Percentiles rank a stretch among this genome's conserved stretches.
Evolutionary conservation across 2,888 invertebrate species (phyloP).

Genomic region (Acanthopleura granulata): DNA sequence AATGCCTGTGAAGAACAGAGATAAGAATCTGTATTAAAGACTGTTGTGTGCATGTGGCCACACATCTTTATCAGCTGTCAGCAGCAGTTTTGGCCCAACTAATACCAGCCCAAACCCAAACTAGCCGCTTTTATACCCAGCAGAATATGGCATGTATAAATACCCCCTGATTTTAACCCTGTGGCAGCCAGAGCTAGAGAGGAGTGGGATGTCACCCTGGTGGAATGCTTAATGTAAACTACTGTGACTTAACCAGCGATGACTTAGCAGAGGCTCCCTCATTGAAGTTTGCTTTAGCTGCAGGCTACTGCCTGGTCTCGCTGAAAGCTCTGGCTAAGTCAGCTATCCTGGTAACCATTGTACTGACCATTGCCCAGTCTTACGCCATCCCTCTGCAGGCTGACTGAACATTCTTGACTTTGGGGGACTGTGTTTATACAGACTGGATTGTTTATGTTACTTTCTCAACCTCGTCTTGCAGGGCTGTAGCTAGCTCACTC

Average conservation of each 20-base stretch:
- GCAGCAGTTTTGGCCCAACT: not conserved
- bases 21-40: not conserved
- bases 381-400: not conserved
- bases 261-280: not conserved
- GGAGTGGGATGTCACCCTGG: not conserved
- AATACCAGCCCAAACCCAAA: not conserved
- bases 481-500: too few species aligned
- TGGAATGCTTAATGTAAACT: conserved; percentile 4
- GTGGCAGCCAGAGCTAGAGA: not conserved
- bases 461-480: not conserved
- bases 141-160: conserved; percentile 12
- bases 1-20: not conserved
- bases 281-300: not conserved
- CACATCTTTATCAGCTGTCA: not conserved
- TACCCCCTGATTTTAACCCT: conserved; percentile 1
- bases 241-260: not conserved
- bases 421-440: not conserved
- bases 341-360: not conserved
- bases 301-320: too few species aligned
- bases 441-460: not conserved
- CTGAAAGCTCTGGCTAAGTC: not conserved
- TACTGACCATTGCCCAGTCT: not conserved
- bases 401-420: conserved; percentile 12
- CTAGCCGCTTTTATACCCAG: not conserved
- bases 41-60: not conserved